Percentiles rank a stretch among this genome's conserved stretches.
These are phyloP conservation scores for Drosophila neonasuta DNA, from an alignment of 2,888 invertebrate species.

Conservation along the genomic window DNA sequence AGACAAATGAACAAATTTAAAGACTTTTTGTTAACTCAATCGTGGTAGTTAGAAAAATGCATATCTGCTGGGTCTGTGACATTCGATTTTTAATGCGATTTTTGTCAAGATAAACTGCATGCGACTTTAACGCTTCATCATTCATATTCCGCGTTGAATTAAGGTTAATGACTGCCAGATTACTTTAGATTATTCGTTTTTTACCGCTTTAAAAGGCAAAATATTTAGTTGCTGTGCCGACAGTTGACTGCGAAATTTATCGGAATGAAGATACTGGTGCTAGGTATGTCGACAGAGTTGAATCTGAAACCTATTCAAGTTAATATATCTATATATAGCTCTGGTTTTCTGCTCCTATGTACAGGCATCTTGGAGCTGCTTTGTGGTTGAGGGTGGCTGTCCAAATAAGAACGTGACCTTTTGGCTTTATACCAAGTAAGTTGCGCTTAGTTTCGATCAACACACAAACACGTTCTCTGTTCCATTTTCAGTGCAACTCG, in stretches of 20 bases:
- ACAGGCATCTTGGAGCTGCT: slow-evolving; percentile 10
- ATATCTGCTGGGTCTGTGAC: neutral
- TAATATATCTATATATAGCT: neutral
- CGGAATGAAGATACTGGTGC: slow-evolving; percentile 16
- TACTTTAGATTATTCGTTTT: neutral
- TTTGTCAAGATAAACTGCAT: neutral
- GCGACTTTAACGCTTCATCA: neutral
- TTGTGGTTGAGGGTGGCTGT: slow-evolving; percentile 75
- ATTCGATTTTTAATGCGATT: neutral
- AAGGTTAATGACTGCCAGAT: neutral
- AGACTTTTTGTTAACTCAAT: neutral
- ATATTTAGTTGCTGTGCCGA: neutral
- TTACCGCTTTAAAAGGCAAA: slow-evolving; percentile 11
- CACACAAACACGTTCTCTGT: neutral
- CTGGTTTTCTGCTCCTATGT: neutral
- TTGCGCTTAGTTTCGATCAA: neutral
- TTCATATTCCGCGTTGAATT: neutral
- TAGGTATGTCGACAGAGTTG: slow-evolving; percentile 7
- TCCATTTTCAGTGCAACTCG: slow-evolving; percentile 54
- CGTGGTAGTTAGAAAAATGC: neutral
- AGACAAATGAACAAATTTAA: no score
- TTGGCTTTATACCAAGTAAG: slow-evolving; percentile 85
- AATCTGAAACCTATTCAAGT: neutral
- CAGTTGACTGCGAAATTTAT: slow-evolving; percentile 3
- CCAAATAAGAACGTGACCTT: slow-evolving; percentile 85